These are phyloP conservation scores for Orgyia antiqua DNA, from an alignment of 2,888 invertebrate species.

Conservation along the genomic window DNA sequence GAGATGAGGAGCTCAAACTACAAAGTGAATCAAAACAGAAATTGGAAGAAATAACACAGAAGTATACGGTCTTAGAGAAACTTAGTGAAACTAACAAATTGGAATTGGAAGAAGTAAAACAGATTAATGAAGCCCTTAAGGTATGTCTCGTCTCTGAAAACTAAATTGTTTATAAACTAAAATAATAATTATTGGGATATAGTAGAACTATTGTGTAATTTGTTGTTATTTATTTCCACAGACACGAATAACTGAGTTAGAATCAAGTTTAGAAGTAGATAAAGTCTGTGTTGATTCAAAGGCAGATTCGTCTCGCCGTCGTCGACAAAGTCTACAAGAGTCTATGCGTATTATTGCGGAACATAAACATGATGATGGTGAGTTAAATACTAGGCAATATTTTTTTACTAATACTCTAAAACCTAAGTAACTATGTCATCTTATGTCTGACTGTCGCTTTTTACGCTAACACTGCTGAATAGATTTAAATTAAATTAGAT, in stretches of 20 bases:
- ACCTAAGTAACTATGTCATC: too few relatives aligned
- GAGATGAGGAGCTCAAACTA: conserved; percentile 43
- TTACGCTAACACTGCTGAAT: too few relatives aligned
- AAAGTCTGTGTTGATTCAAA: conserved; percentile 37
- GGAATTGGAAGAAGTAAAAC: too few relatives aligned
- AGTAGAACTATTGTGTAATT: not conserved
- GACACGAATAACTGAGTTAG: conserved; percentile 42
- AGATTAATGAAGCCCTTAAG: too few relatives aligned
- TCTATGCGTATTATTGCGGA: conserved; percentile 44
- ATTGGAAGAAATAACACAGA: conserved; percentile 47
- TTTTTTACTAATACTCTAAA: too few relatives aligned
- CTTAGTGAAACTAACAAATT: not conserved
- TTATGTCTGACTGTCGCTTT: too few relatives aligned
- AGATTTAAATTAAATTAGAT: too few relatives aligned
- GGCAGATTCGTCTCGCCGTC: conserved; percentile 36
- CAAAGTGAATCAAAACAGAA: conserved; percentile 45
- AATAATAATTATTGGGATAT: not conserved
- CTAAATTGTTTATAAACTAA: not conserved
- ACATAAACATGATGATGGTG: conserved; percentile 21
- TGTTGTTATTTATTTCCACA: conserved; percentile 24
- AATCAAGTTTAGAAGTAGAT: conserved; percentile 11
- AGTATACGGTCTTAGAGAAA: conserved; percentile 30
- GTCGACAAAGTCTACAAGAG: conserved; percentile 57
- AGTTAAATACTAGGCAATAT: too few relatives aligned
- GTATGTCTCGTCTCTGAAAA: too few relatives aligned